These are phyloP conservation scores for Lordiphosa mommai DNA, from an alignment of 1,140 invertebrate genomes.

Conservation along the genomic window DNA sequence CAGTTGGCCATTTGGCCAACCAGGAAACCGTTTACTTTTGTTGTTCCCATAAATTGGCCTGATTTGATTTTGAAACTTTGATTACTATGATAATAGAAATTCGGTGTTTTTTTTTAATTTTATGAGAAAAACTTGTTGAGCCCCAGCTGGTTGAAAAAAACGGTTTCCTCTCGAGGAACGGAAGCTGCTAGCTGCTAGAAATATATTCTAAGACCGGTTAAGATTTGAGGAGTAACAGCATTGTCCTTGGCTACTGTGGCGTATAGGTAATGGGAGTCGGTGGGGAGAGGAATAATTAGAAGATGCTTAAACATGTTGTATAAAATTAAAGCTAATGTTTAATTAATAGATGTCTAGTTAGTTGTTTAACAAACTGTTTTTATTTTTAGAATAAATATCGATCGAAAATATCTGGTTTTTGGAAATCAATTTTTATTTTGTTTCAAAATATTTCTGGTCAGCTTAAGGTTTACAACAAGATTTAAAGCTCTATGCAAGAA, in stretches of 20 bases:
- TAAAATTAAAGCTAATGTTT: background rate
- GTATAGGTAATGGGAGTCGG: conserved; percentile 20
- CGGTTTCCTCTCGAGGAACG: conserved; percentile 28
- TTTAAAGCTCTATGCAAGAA: too few species aligned
- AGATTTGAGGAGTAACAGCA: conserved; percentile 2
- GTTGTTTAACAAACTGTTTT: too few species aligned
- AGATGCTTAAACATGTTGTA: background rate
- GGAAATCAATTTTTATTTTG: too few species aligned
- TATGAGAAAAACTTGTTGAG: conserved; percentile 32
- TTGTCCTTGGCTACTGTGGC: conserved; percentile 44
- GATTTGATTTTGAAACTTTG: conserved; percentile 38
- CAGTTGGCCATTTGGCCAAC: conserved; percentile 44
- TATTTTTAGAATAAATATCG: too few species aligned
- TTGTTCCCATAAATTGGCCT: conserved; percentile 42
- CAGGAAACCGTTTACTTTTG: conserved; percentile 46
- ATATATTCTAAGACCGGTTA: conserved; percentile 36
- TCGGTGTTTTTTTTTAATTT: conserved; percentile 16
- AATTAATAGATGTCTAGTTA: too few species aligned
- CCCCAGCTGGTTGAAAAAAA: conserved; percentile 2
- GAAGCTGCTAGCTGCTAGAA: conserved; percentile 22
- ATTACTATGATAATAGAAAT: conserved; percentile 36
- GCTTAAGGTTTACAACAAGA: too few species aligned
- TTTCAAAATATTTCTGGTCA: too few species aligned
- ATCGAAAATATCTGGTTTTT: too few species aligned
- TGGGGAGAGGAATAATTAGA: background rate